These are phyloP conservation scores for Hylomyscus alleni DNA, from an alignment of 2,797 vertebrate species.

Conservation along the genomic window DNA sequence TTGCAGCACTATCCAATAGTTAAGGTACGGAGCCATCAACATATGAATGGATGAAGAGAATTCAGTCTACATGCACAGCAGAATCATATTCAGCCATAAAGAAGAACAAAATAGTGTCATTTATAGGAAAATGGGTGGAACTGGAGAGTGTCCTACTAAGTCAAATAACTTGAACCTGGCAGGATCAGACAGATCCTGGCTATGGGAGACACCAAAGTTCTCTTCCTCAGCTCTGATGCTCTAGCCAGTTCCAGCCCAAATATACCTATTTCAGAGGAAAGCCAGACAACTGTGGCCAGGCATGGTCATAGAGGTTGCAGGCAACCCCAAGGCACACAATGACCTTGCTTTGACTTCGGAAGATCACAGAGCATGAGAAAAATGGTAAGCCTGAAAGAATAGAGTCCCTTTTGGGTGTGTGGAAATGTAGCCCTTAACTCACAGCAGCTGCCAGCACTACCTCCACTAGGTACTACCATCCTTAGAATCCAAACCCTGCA, in stretches of 20 bases:
- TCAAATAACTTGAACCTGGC: neutral
- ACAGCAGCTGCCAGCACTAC: neutral
- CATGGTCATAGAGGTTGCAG: too few relatives aligned
- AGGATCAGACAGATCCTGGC: neutral
- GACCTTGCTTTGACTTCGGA: too few relatives aligned
- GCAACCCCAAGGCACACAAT: too few relatives aligned
- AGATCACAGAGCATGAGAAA: too few relatives aligned
- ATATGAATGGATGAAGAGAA: neutral
- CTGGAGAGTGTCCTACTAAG: neutral
- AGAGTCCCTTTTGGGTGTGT: too few relatives aligned
- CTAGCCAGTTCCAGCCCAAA: neutral
- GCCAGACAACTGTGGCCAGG: neutral
- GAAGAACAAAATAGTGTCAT: neutral
- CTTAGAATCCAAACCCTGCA: fast-evolving
- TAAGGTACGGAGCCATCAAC: neutral
- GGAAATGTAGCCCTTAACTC: too few relatives aligned
- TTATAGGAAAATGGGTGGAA: neutral
- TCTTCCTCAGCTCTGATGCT: neutral
- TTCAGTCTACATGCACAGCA: neutral
- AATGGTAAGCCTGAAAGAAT: neutral
- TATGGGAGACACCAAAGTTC: neutral
- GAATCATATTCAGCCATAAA: neutral
- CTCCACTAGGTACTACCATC: neutral
- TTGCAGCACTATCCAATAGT: neutral
- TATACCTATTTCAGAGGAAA: neutral